These are phyloP conservation scores for Thelaira solivaga DNA, from an alignment of 2,888 invertebrate species.

Conservation along the genomic window DNA sequence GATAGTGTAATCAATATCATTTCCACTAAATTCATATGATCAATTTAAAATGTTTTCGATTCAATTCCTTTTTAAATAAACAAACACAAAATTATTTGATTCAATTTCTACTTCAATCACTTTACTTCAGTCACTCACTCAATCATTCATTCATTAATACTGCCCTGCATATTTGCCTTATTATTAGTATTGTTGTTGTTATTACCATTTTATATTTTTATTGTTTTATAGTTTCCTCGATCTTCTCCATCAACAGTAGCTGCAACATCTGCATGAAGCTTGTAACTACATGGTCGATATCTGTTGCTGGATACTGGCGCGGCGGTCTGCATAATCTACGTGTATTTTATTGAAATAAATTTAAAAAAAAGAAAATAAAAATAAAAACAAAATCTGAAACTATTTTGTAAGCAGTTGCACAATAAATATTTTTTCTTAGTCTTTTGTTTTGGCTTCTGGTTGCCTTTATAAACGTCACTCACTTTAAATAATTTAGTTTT, in stretches of 20 bases:
- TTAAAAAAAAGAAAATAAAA: background rate
- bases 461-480: slow-evolving; percentile 61
- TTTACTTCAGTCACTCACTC: no score
- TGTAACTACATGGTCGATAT: slow-evolving; percentile 34
- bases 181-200: background rate
- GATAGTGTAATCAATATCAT: no score
- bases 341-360: slow-evolving; percentile 44
- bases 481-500: slow-evolving; percentile 25
- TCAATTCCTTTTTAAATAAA: slow-evolving; percentile 36
- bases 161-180: background rate
- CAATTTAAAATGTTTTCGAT: slow-evolving; percentile 27
- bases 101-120: slow-evolving; percentile 6
- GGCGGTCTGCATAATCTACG: slow-evolving; percentile 21
- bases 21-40: no score
- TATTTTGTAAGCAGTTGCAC: slow-evolving; percentile 35
- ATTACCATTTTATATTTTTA: background rate
- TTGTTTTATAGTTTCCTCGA: slow-evolving; percentile 47
- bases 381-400: background rate
- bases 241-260: slow-evolving; percentile 57
- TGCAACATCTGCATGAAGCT: slow-evolving; percentile 20
- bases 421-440: no score
- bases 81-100: slow-evolving; percentile 42
- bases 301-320: background rate
- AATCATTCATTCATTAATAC: background rate
- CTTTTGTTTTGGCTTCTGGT: slow-evolving; percentile 58